Evolutionary conservation across 2,888 invertebrate genomes (phyloP).

Genomic region (Sicus ferrugineus): DNA sequence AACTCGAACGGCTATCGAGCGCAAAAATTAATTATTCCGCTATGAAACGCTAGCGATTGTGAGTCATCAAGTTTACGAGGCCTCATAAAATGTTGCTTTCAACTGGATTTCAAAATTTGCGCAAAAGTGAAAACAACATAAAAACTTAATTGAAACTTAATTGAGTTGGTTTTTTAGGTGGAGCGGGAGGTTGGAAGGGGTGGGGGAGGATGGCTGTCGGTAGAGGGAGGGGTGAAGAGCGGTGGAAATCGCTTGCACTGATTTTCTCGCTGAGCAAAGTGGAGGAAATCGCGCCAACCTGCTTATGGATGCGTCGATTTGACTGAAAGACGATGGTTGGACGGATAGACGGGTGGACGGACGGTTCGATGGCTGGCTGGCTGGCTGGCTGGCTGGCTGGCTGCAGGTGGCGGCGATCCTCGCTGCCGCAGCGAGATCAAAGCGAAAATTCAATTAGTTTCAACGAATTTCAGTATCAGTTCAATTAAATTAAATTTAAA

Average conservation of each 20-base stretch:
- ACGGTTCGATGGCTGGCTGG: constrained; percentile 19
- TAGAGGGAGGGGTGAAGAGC: too few species aligned
- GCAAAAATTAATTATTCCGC: background rate
- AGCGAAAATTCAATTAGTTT: constrained; percentile 25
- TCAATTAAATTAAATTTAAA: constrained; percentile 29
- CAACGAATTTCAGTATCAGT: constrained; percentile 24
- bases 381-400: background rate
- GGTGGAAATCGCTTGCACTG: background rate
- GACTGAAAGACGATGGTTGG: constrained; percentile 55
- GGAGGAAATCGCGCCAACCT: constrained; percentile 48
- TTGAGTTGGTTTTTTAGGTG: constrained; percentile 21
- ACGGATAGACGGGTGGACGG: too few species aligned
- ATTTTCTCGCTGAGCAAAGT: background rate
- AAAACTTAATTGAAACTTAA: constrained; percentile 33
- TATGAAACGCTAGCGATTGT: constrained; percentile 17
- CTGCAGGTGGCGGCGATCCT: background rate
- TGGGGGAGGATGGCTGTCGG: background rate
- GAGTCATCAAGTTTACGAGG: constrained; percentile 34
- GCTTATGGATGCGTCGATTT: constrained; percentile 60
- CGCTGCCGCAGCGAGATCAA: constrained; percentile 30
- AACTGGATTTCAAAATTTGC: constrained; percentile 16
- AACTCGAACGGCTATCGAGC: background rate
- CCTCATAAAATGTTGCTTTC: constrained; percentile 8
- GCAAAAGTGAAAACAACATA: constrained; percentile 27
- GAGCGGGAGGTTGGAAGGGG: constrained; percentile 13